Evolutionary conservation across 2,113 vertebrate species (phyloP), one percentile per base, ranked within the genome.

Genomic region (Bombycilla garrulus): DNA sequence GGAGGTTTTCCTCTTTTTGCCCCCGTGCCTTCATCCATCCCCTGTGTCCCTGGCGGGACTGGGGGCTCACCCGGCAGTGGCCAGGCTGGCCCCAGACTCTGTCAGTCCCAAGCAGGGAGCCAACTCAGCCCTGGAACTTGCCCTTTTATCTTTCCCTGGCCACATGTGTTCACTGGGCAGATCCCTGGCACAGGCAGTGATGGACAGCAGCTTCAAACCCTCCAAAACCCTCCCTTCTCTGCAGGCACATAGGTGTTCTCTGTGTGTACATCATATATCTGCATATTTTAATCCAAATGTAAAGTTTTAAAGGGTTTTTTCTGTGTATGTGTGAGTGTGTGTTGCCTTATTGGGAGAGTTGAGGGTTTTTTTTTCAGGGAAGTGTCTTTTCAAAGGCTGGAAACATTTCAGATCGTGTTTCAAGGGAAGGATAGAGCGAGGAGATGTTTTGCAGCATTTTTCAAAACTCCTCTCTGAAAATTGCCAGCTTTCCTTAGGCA

Each of bases 221-320:
- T 33, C 20, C 36, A 33, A 29, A 64, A 2, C 17, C 26, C 29
- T 69, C 28, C 19, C 6, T 48, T 17, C 6, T 29, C 0, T 29
- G 3, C 26, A 15, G 17, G 3, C 3, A 50, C 21, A 0, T 1
- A 0, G 19, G 2, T 16, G 5, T 5, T 6, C 2, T 23, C 3
- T 38, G 24, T 28, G 15, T 31, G 10, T 18, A 2, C 13, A 20
- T 62, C 44, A 1, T 15, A 0, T 11, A 21, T 47, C 16, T 18
- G 31, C 29, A 2, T 22, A 15, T 64, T 54, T 73, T 23, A 61
- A 69, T 50, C 21, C n/a, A 56, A 81, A 79, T 14, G 10, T 50
- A 10, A 72, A 60, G 40, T 42, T 81, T 38, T 14, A 12, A 26
- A 47, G 8, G 6, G 4, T 9, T 35, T 54, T 13, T 15, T 58